Conservation (phyloP, 2,113 vertebrate species). For the Recurvirostra avosetta region DNA sequence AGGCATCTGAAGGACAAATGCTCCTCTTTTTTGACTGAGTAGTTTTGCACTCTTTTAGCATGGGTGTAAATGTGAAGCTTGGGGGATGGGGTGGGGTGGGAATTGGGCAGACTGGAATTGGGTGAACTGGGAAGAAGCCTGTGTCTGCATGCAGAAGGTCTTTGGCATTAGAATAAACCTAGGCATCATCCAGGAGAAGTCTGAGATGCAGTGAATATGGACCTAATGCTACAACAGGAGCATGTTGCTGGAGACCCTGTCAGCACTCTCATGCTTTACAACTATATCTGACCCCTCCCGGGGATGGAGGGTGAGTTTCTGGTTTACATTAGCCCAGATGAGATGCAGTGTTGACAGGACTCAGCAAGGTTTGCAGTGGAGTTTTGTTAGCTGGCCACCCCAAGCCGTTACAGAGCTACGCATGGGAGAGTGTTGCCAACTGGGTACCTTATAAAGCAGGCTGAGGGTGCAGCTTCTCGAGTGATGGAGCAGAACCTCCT, state of each 20-base stretch:
- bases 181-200: neutral
- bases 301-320: conserved; percentile 44
- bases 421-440: neutral
- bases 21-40: neutral
- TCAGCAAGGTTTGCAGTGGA: neutral
- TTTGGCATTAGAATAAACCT: neutral
- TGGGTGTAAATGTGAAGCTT: neutral
- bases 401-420: neutral
- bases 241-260: conserved; percentile 40
- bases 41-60: neutral
- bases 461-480: neutral
- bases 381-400: neutral
- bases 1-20: neutral
- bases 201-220: neutral
- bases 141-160: neutral
- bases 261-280: conserved; percentile 59
- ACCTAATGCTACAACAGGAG: conserved; percentile 38
- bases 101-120: neutral
- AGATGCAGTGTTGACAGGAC: conserved; percentile 55
- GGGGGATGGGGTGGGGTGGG: too few species aligned
- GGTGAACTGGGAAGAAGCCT: neutral
- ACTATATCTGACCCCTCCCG: conserved; percentile 45
- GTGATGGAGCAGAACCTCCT: neutral
- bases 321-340: conserved; percentile 60
- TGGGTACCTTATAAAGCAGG: neutral